A percentile compares a stretch with the other conserved stretches of the same genome.
Evolutionary conservation across 2,113 vertebrate species (phyloP).

Genomic region (Seriola rivoliana): DNA sequence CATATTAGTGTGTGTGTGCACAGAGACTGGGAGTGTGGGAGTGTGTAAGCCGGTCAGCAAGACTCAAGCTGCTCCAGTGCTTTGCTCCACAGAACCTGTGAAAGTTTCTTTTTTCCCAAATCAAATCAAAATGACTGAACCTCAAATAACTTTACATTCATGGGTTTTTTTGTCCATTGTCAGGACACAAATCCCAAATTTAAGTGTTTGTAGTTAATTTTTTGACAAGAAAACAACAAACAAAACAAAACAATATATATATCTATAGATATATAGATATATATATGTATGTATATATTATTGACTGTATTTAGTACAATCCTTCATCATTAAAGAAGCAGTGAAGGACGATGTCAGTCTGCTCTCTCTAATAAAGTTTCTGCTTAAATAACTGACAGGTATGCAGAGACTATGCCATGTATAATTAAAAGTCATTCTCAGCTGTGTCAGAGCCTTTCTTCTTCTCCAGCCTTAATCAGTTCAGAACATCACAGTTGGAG

Average conservation of each 20-base stretch:
- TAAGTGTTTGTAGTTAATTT: too few species aligned
- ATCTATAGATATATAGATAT: too few species aligned
- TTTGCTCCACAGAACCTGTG: slow-evolving; percentile 5
- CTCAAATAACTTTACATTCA: neutral
- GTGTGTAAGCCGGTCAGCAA: slow-evolving; percentile 26
- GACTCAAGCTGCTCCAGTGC: neutral
- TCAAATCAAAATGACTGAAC: neutral
- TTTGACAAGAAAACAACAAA: too few species aligned
- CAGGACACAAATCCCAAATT: too few species aligned
- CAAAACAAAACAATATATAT: too few species aligned
- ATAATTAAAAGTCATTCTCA: slow-evolving; percentile 2
- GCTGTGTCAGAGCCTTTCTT: neutral
- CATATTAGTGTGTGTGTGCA: neutral
- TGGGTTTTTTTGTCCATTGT: too few species aligned
- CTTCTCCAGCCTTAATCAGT: neutral
- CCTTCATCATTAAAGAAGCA: neutral
- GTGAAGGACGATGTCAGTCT: neutral
- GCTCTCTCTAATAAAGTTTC: neutral
- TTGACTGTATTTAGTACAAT: too few species aligned
- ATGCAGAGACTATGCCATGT: slow-evolving; percentile 3
- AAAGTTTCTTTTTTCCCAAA: neutral
- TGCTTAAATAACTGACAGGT: neutral
- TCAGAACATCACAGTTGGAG: neutral
- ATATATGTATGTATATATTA: too few species aligned
- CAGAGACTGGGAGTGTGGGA: neutral